Percentiles rank a stretch among this genome's conserved stretches.
phyloP scores from a whole-genome alignment of 2,888 invertebrate species.

The Ormia ochracea region DNA sequence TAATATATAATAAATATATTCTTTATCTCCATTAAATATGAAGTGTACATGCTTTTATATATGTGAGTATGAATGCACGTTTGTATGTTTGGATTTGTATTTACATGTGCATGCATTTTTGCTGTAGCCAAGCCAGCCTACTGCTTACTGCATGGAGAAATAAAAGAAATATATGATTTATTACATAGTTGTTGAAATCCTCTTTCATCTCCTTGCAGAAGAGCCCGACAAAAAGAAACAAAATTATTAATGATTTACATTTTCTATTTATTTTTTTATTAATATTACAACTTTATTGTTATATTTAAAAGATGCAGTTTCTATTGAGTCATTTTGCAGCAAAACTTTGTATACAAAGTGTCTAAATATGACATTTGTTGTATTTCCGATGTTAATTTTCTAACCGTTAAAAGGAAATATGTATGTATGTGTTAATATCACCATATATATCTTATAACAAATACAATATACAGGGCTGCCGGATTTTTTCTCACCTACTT shows the following conservation, averaged over 20 bases:
- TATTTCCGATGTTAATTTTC: conserved; percentile 42
- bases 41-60: too few species aligned
- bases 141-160: too few species aligned
- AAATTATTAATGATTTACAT: conserved; percentile 9
- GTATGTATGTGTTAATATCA: too few species aligned
- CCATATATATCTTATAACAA: too few species aligned
- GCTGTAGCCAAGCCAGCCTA: too few species aligned
- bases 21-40: too few species aligned
- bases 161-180: too few species aligned
- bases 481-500: too few species aligned
- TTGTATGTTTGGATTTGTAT: background rate
- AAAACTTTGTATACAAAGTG: conserved; percentile 2
- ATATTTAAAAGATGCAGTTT: conserved; percentile 28
- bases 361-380: conserved; percentile 14
- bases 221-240: conserved; percentile 4
- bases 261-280: too few species aligned
- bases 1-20: too few species aligned
- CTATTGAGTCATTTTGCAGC: background rate
- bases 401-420: too few species aligned
- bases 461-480: too few species aligned
- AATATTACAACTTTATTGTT: conserved; percentile 26
- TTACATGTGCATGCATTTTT: conserved; percentile 2
- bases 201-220: conserved; percentile 20
- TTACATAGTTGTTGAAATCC: conserved; percentile 42
- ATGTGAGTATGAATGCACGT: background rate